Evolutionary conservation across 2,113 vertebrate species (phyloP).

Genomic region (Platysteira castanea): DNA sequence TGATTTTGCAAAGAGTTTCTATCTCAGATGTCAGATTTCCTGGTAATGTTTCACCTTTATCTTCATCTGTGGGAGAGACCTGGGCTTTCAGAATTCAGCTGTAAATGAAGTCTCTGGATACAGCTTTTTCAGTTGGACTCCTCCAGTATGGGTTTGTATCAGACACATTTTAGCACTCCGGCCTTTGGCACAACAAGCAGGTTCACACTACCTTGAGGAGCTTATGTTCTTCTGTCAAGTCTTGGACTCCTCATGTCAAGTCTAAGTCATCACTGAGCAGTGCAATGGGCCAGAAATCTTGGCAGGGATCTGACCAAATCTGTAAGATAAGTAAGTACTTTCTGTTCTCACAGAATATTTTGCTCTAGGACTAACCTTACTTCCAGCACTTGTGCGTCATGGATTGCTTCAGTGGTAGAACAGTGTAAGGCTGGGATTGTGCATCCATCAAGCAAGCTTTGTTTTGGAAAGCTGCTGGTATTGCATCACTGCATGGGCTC

Average conservation of each 20-base stretch:
- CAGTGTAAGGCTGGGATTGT: accelerated
- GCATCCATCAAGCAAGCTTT: not conserved
- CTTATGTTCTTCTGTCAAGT: not conserved
- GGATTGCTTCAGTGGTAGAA: not conserved
- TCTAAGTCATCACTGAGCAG: not conserved
- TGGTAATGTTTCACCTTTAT: not conserved
- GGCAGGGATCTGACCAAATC: not conserved
- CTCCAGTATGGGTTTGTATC: not conserved
- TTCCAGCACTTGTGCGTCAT: not conserved
- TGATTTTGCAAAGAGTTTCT: not conserved
- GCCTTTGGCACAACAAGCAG: not conserved
- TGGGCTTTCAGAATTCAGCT: not conserved
- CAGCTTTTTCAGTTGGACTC: not conserved
- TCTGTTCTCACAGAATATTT: not conserved
- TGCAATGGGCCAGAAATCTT: not conserved
- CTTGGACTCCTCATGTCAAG: not conserved
- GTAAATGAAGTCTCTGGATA: not conserved
- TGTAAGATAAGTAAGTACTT: not conserved
- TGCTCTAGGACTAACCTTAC: not conserved
- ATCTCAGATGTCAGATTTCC: not conserved
- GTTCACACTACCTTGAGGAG: not conserved
- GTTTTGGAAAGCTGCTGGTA: not conserved
- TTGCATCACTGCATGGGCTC: not conserved
- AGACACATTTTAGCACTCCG: not conserved
- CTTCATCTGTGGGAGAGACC: not conserved